Evolutionary conservation across 2,797 vertebrate species (phyloP).

Genomic region (Sorex maritimensis): DNA sequence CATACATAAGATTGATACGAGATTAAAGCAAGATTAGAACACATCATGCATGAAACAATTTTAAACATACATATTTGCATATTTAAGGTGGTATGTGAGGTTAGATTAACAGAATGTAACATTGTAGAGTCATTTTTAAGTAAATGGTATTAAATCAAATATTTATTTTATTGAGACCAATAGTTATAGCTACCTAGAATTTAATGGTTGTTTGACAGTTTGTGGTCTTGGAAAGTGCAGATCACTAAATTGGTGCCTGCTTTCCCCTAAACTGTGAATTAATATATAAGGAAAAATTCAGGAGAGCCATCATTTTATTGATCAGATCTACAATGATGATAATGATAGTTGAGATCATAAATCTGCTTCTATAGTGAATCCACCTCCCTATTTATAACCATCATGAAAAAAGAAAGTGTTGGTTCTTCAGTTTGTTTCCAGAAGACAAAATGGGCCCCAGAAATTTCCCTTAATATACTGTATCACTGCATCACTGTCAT

Average conservation of each 20-base stretch:
- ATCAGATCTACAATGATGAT: not conserved
- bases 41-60: too few relatives aligned
- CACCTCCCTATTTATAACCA: not conserved
- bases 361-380: not conserved
- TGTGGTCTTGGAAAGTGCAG: not conserved
- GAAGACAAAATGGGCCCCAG: not conserved
- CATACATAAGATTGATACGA: too few relatives aligned
- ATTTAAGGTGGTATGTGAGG: too few relatives aligned
- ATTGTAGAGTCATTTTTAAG: too few relatives aligned
- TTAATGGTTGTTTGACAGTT: not conserved
- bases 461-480: not conserved
- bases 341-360: not conserved
- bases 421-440: not conserved
- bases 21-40: too few relatives aligned
- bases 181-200: too few relatives aligned
- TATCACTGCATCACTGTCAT: too few relatives aligned
- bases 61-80: too few relatives aligned
- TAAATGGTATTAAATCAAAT: too few relatives aligned
- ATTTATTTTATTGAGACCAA: too few relatives aligned
- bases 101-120: too few relatives aligned
- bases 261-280: not conserved
- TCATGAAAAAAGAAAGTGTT: slow-evolving; percentile 15
- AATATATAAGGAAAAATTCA: slow-evolving; percentile 7
- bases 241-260: not conserved
- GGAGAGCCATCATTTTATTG: not conserved